These are phyloP conservation scores for Rhopalosiphum padi DNA, from an alignment of 1,140 invertebrate species.

Conservation along the genomic window DNA sequence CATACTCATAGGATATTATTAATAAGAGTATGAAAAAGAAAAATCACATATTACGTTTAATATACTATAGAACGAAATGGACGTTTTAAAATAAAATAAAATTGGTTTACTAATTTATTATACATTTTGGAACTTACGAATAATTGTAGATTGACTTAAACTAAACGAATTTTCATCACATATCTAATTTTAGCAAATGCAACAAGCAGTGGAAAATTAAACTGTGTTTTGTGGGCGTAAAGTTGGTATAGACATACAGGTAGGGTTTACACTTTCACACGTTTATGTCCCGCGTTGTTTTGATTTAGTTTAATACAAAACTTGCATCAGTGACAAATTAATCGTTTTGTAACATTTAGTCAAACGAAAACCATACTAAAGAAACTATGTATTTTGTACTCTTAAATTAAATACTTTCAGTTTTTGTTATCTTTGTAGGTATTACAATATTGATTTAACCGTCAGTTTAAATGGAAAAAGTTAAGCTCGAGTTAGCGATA, in stretches of 20 bases:
- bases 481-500: conserved; percentile 26
- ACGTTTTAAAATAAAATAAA: background rate
- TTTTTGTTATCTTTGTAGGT: background rate
- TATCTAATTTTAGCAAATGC: background rate
- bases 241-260: background rate
- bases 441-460: conserved; percentile 32
- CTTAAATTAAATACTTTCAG: conserved; percentile 1
- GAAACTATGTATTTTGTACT: background rate
- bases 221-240: background rate
- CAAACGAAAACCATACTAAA: background rate
- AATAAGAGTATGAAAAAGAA: background rate
- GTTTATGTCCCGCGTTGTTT: background rate
- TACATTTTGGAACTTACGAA: no score
- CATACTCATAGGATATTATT: background rate
- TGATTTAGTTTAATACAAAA: background rate
- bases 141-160: no score
- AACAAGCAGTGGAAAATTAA: background rate
- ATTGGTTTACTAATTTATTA: background rate
- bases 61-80: background rate
- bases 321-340: background rate
- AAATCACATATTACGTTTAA: background rate
- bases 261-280: background rate
- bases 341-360: background rate
- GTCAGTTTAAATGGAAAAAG: conserved; percentile 23
- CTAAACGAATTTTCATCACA: background rate